Evolutionary conservation across 2,888 invertebrate species (phyloP).

Genomic region (Melieria omissa): DNA sequence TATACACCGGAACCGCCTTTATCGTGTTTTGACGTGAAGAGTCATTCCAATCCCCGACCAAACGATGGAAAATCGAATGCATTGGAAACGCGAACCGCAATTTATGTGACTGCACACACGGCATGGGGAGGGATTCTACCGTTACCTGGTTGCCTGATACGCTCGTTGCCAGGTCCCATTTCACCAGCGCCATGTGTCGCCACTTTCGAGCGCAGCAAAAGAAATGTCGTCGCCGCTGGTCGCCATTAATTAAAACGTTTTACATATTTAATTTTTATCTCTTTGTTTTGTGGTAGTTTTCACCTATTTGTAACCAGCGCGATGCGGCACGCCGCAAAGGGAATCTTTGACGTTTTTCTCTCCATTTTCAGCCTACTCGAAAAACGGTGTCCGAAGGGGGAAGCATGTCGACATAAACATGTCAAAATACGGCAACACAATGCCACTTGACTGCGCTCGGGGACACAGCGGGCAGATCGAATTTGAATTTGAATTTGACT

Average conservation of each 20-base stretch:
- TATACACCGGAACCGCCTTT: no score
- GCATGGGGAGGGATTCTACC: no score
- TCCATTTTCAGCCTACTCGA: conserved; percentile 12
- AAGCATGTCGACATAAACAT: conserved; percentile 30
- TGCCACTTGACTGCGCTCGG: not conserved
- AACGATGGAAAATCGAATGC: no score
- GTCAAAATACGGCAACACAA: conserved; percentile 31
- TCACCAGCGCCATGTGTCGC: not conserved
- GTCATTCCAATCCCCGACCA: no score
- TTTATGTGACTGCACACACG: no score
- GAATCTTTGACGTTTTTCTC: conserved; percentile 20
- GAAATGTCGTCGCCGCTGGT: conserved; percentile 19
- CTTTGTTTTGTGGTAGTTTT: conserved; percentile 17
- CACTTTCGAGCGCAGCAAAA: not conserved
- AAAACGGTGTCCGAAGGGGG: conserved; percentile 6
- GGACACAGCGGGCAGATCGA: no score
- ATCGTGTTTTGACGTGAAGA: no score
- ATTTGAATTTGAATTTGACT: no score
- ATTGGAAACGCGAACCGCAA: no score
- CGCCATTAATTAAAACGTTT: conserved; percentile 43
- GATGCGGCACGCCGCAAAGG: not conserved
- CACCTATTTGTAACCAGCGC: conserved; percentile 17
- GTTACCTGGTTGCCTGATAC: no score
- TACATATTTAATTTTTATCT: conserved; percentile 42
- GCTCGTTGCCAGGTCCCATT: not conserved